phyloP scores from a whole-genome alignment of 2,113 vertebrate genomes.

The Hirundichthys speculiger region DNA sequence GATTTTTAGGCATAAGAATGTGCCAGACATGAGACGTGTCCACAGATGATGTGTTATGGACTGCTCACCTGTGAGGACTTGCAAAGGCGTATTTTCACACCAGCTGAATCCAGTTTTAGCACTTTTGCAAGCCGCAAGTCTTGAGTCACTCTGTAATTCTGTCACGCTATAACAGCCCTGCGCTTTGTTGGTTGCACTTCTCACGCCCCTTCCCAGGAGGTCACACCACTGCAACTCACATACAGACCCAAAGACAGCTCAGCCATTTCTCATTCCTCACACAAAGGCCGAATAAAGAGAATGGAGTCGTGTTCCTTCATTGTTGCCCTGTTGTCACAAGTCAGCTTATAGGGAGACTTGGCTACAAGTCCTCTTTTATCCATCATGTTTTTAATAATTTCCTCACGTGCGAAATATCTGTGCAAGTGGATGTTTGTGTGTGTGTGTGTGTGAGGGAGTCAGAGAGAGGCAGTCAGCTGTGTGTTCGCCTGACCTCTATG shows the following conservation, averaged over 20 bases:
- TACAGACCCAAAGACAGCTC: slow-evolving; percentile 48
- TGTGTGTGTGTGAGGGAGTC: not conserved
- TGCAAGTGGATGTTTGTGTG: too few relatives aligned
- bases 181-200: slow-evolving; percentile 69
- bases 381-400: slow-evolving; percentile 17
- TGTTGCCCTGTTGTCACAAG: slow-evolving; percentile 22
- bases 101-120: slow-evolving; percentile 39
- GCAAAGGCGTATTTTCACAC: slow-evolving; percentile 36
- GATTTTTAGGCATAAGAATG: too few relatives aligned
- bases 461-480: slow-evolving; percentile 11
- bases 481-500: slow-evolving; percentile 38
- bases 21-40: too few relatives aligned
- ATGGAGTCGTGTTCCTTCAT: not conserved
- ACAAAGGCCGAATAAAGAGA: not conserved
- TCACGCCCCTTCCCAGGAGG: slow-evolving; percentile 69
- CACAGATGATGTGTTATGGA: not conserved
- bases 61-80: slow-evolving; percentile 42
- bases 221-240: slow-evolving; percentile 60
- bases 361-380: slow-evolving; percentile 13
- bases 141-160: slow-evolving; percentile 68
- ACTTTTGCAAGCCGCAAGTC: slow-evolving; percentile 53
- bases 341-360: slow-evolving; percentile 11
- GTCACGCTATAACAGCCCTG: slow-evolving; percentile 67
- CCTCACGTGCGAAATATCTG: slow-evolving; percentile 24
- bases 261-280: slow-evolving; percentile 25